Conservation (phyloP, 2,888 invertebrate species). For the Anodontia alba region DNA sequence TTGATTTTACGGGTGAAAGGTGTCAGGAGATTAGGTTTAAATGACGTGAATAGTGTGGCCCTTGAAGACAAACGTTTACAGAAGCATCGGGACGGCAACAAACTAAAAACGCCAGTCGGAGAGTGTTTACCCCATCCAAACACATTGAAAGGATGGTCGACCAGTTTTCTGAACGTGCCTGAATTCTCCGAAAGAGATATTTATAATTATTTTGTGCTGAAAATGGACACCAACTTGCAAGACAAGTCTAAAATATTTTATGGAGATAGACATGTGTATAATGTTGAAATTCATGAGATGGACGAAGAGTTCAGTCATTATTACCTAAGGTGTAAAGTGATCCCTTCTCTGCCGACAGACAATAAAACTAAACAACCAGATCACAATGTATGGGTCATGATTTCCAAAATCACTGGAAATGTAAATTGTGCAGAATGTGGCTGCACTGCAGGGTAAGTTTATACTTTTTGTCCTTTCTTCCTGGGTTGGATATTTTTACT, state of each 20-base stretch:
- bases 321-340: conserved; percentile 28
- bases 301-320: conserved; percentile 19
- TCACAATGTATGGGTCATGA: conserved; percentile 33
- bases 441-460: conserved; percentile 50
- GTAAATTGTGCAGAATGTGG: conserved; percentile 45
- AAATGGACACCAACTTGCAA: conserved; percentile 27
- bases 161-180: neutral
- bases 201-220: conserved; percentile 35
- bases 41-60: neutral
- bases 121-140: conserved; percentile 19
- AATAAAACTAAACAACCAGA: conserved; percentile 30
- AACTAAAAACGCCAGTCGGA: neutral
- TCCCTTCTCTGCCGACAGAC: conserved; percentile 40
- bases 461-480: neutral
- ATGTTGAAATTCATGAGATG: neutral
- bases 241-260: conserved; percentile 23
- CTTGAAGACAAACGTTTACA: neutral
- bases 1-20: neutral
- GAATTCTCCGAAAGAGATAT: conserved; percentile 17
- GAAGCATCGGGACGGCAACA: neutral
- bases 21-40: neutral
- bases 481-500: no score
- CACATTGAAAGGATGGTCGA: conserved; percentile 12
- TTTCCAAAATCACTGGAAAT: conserved; percentile 49
- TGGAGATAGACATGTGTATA: conserved; percentile 28